Evolutionary conservation across 2,113 vertebrate species (phyloP), one percentile per base, ranked within the genome.

Genomic region (Laticauda colubrina): DNA sequence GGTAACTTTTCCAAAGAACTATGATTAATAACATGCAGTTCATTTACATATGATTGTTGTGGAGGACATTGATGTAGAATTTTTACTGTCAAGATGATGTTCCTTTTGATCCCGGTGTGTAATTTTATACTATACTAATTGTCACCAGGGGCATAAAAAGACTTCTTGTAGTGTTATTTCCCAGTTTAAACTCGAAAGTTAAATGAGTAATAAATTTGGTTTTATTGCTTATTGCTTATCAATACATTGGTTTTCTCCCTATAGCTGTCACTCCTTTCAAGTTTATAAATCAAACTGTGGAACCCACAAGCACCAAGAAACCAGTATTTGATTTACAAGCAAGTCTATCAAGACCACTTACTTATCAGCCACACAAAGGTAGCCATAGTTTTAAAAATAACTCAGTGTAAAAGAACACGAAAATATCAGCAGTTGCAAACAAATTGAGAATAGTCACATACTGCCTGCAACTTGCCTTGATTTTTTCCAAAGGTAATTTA

Each of bases 291-390:
- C 87, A 95, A 3, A 11, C 92, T 20, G 34, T 23, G 1, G 93
- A 95, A 81, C 98, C 98, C 7, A 98, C 98, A 1, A 97, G 97
- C 0, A 95, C 97, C 1, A 99, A 98, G 96, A 99, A 99, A 94
- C 92, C 95, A 3, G 85, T 39, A 0, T 99, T 99, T 97, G 98
- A 99, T 94, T 98, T 99, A 93, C 98, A 99, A 97, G 98, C 98
- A 55, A 99, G 99, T 94, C 98, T 99, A 93, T 98, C 98, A 7
- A 98, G 98, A 75, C 98, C 98, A 0, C 99, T 99, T 93, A 85
- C 54, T 43, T 99, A 99, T 94, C 98, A 99, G 95, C 99, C 99
- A 34, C 98, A 99, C 61, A 98, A 96, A 98, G 98, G 98, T 98
- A 97, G 87, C 1, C 88, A 14, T 85, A 20, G 86, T 8, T 18